Evolutionary conservation across 1,140 invertebrate genomes (phyloP), one percentile per base, ranked within the genome.

Genomic region (Lordiphosa stackelbergi): DNA sequence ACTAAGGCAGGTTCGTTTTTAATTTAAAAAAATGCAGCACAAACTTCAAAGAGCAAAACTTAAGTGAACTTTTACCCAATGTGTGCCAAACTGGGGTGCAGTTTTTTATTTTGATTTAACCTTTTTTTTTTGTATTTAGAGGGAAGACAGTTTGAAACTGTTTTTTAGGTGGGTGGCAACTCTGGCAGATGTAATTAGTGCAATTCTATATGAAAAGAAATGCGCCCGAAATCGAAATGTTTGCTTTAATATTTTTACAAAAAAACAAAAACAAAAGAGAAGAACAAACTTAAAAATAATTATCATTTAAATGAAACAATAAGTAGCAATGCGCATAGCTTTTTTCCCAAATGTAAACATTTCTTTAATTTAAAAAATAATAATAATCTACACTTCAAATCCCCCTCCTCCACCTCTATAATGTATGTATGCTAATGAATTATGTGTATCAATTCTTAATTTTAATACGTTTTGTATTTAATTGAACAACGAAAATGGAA

Each of bases 91-190:
- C 46, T 52, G 28, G 59, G 63, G 58, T 66, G 66, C 66, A 69
- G 49, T 68, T 58, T 51, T 38, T 19, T 3, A 19, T 19, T 19
- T 3, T 19, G 2, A 19, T 19, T 19, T 16, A 16, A 1, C 16
- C 2, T 19, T 37, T 24, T 51, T 38, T 38, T 51, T 51, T 12
- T 52, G 38, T 37, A 2, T 51, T 51, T 51, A 49, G 11, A 48
- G 48, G 47, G 53, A 53, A 48, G 61, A 63, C 71, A 81, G 75
- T 81, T 81, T 58, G 71, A 81, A 81, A 81, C 74, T 79, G 74
- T 72, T 56, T 42, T 42, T 22, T 37, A 55, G 19, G 19, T 19
- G 19, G 19, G 19, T 19, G 19, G 19, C 19, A 19, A 19, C 19
- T 19, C 43, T 65, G 60, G 52, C 60, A 64, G 52, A 61, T 55